phyloP scores from a whole-genome alignment of 2,888 invertebrate species.

The Thymelicus sylvestris region DNA sequence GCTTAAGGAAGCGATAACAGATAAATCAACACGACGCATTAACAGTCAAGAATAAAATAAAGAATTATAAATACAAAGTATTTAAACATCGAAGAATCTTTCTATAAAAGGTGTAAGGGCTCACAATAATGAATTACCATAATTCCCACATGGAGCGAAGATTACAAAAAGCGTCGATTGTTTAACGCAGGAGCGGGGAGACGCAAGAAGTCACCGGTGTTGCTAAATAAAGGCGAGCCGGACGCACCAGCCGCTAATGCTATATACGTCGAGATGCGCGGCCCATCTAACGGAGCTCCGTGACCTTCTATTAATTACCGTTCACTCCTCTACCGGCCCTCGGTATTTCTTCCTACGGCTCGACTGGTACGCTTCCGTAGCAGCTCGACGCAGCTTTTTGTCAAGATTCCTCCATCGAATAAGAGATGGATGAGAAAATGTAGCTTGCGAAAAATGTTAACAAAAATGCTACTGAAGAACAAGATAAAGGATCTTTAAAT shows the following conservation, averaged over 20 bases:
- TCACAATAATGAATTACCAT: constrained; percentile 38
- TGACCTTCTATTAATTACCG: constrained; percentile 82
- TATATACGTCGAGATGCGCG: constrained; percentile 73
- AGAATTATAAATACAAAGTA: constrained; percentile 21
- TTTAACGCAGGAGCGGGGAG: constrained; percentile 11
- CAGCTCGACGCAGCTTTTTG: constrained; percentile 26
- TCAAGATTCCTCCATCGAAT: constrained; percentile 20
- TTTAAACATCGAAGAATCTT: constrained; percentile 22
- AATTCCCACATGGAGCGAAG: constrained; percentile 34
- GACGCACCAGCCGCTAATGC: constrained; percentile 56
- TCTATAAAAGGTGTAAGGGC: constrained; percentile 33
- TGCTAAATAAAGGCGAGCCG: constrained; percentile 65
- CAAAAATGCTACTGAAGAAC: constrained; percentile 2
- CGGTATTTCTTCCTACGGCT: constrained; percentile 49
- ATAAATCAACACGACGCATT: constrained; percentile 7
- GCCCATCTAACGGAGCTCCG: constrained; percentile 71
- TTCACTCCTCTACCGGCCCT: constrained; percentile 65
- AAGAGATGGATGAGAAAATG: constrained; percentile 15
- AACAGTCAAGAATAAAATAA: not conserved
- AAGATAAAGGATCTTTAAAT: not conserved
- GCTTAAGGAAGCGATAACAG: constrained; percentile 16
- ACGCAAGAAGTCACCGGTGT: constrained; percentile 48
- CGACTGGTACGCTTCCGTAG: constrained; percentile 32
- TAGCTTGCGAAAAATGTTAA: constrained; percentile 2
- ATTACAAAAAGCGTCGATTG: constrained; percentile 32